These are phyloP conservation scores for Notiomystis cincta DNA, from an alignment of 2,113 vertebrate species.

Conservation along the genomic window DNA sequence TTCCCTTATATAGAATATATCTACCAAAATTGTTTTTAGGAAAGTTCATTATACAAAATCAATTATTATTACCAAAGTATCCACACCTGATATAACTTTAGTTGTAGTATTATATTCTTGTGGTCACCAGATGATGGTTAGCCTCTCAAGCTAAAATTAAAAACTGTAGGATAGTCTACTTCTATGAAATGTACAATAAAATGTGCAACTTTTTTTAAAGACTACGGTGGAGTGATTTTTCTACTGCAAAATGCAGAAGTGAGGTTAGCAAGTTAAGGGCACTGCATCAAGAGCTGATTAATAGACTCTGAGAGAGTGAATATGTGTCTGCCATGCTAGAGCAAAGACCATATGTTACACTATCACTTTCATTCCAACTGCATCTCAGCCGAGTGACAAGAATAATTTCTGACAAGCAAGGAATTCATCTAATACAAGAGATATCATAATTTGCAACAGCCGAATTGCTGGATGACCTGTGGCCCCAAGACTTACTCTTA, in stretches of 20 bases:
- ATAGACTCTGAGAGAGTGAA: conserved; percentile 68
- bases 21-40: neutral
- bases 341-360: conserved; percentile 70
- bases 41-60: neutral
- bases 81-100: neutral
- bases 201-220: neutral
- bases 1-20: neutral
- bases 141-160: neutral
- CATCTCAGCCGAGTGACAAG: conserved; percentile 55
- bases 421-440: conserved; percentile 40
- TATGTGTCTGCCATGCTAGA: conserved; percentile 61
- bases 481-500: conserved; percentile 11
- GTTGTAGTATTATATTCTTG: neutral
- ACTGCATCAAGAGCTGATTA: conserved; percentile 64
- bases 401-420: conserved; percentile 66
- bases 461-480: conserved; percentile 63
- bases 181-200: neutral
- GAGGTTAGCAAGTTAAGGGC: conserved; percentile 32
- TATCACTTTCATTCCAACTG: conserved; percentile 63
- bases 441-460: conserved; percentile 45
- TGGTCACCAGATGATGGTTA: neutral
- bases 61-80: neutral
- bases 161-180: neutral
- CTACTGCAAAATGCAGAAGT: neutral
- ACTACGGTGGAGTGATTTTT: neutral